These are phyloP conservation scores for Wasmannia auropunctata DNA, from an alignment of 1,140 invertebrate species.

Conservation along the genomic window DNA sequence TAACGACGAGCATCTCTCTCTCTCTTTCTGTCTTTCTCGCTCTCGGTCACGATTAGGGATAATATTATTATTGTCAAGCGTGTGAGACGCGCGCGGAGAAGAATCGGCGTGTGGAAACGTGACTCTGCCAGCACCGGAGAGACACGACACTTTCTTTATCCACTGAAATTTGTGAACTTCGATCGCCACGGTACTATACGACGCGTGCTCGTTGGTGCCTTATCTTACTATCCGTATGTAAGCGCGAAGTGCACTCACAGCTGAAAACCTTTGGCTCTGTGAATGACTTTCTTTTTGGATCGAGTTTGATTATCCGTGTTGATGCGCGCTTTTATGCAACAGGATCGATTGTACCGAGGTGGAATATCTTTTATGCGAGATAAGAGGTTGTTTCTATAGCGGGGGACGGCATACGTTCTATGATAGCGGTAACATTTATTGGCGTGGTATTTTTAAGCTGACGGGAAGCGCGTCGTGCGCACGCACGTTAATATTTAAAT, in stretches of 20 bases:
- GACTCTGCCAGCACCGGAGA: slow-evolving; percentile 28
- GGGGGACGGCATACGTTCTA: neutral
- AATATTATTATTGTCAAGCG: slow-evolving; percentile 55
- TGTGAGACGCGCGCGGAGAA: slow-evolving; percentile 18
- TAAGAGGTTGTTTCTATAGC: slow-evolving; percentile 13
- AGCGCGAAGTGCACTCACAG: slow-evolving; percentile 29
- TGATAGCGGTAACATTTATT: neutral
- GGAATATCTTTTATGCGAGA: neutral
- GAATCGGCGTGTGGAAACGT: slow-evolving; percentile 31
- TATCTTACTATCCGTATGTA: slow-evolving; percentile 19
- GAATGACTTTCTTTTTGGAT: slow-evolving; percentile 30
- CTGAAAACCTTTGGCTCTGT: slow-evolving; percentile 20
- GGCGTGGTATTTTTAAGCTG: neutral
- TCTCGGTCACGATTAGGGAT: slow-evolving; percentile 33
- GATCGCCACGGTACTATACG: neutral
- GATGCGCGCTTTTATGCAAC: neutral
- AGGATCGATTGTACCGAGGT: neutral
- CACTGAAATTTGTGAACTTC: slow-evolving; percentile 48
- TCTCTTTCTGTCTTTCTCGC: neutral
- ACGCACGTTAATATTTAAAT: slow-evolving; percentile 28
- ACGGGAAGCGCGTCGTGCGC: neutral
- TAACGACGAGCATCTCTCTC: slow-evolving; percentile 42
- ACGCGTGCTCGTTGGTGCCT: neutral
- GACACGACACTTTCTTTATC: slow-evolving; percentile 41
- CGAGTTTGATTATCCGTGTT: slow-evolving; percentile 33